phyloP scores from a whole-genome alignment of 92 coral and sea anemone species.

The Porites evermanni region DNA sequence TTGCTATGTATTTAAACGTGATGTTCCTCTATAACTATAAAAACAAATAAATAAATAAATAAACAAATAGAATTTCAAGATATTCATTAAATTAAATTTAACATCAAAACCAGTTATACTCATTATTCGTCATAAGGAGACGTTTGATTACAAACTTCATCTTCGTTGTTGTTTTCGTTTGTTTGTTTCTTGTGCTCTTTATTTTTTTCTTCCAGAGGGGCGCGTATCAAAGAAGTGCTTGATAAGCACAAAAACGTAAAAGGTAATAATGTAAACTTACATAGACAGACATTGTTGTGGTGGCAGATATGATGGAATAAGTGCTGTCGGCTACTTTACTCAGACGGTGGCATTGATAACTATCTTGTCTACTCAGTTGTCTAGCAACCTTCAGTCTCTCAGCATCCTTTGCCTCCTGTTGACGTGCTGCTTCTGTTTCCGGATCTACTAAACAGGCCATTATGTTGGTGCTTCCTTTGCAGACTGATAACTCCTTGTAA shows the following conservation, averaged over 20 bases:
- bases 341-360: slow-evolving; percentile 31
- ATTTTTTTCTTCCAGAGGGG: neutral
- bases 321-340: slow-evolving; percentile 63
- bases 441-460: slow-evolving; percentile 28
- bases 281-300: slow-evolving; percentile 56
- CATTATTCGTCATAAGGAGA: too few species aligned
- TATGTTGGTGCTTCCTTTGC: slow-evolving; percentile 28
- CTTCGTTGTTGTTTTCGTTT: too few species aligned
- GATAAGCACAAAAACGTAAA: neutral
- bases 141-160: too few species aligned
- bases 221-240: neutral
- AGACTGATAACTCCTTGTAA: slow-evolving; percentile 66
- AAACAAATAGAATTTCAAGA: too few species aligned
- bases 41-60: too few species aligned
- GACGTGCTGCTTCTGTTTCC: slow-evolving; percentile 35
- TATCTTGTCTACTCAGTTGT: slow-evolving; percentile 57
- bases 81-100: too few species aligned
- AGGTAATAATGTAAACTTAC: slow-evolving; percentile 47
- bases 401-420: slow-evolving; percentile 44
- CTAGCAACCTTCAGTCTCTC: slow-evolving; percentile 24
- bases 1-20: too few species aligned
- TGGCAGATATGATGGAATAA: slow-evolving; percentile 70
- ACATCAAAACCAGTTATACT: too few species aligned
- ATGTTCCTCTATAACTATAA: too few species aligned
- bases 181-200: neutral